A percentile compares a stretch with the other conserved stretches of the same genome.
These are phyloP conservation scores for Zophobas morio DNA, from an alignment of 1,140 invertebrate genomes.

Conservation along the genomic window DNA sequence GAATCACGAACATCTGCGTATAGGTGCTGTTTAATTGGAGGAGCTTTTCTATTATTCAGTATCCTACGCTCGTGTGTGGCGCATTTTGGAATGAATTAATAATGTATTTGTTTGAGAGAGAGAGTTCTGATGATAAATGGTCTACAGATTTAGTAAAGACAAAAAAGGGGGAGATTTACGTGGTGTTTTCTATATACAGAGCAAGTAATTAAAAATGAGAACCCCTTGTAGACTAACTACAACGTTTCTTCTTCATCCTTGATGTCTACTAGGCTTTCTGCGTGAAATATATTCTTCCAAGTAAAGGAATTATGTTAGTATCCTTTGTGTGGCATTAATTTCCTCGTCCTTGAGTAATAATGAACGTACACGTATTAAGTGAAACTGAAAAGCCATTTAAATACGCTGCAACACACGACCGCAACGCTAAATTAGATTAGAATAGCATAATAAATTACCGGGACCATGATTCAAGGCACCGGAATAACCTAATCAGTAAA, in stretches of 20 bases:
- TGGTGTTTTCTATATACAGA: too few relatives aligned
- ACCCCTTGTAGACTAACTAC: too few relatives aligned
- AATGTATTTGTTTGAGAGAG: slow-evolving; percentile 24
- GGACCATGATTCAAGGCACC: slow-evolving; percentile 58
- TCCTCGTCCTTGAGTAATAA: slow-evolving; percentile 19
- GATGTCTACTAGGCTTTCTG: too few relatives aligned
- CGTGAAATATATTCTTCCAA: not conserved
- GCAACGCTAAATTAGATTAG: slow-evolving; percentile 61
- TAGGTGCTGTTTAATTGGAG: slow-evolving; percentile 25
- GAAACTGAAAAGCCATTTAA: slow-evolving; percentile 60
- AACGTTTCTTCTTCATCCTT: too few relatives aligned
- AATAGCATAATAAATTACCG: slow-evolving; percentile 62
- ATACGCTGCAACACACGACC: slow-evolving; percentile 57
- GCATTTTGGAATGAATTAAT: slow-evolving; percentile 21
- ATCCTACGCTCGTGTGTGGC: slow-evolving; percentile 6
- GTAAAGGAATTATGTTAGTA: not conserved
- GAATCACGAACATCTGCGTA: slow-evolving; percentile 24
- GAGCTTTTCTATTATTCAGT: slow-evolving; percentile 28
- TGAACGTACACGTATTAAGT: slow-evolving; percentile 57
- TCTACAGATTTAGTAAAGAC: not conserved
- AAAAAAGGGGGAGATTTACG: too few relatives aligned
- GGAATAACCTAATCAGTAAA: slow-evolving; percentile 63
- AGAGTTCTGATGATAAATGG: slow-evolving; percentile 29
- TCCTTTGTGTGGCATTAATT: not conserved
- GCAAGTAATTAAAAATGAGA: too few relatives aligned